Evolutionary conservation across 2,797 vertebrate genomes (phyloP), one percentile per base, ranked within the genome.

Genomic region (Phaenicophaeus curvirostris): DNA sequence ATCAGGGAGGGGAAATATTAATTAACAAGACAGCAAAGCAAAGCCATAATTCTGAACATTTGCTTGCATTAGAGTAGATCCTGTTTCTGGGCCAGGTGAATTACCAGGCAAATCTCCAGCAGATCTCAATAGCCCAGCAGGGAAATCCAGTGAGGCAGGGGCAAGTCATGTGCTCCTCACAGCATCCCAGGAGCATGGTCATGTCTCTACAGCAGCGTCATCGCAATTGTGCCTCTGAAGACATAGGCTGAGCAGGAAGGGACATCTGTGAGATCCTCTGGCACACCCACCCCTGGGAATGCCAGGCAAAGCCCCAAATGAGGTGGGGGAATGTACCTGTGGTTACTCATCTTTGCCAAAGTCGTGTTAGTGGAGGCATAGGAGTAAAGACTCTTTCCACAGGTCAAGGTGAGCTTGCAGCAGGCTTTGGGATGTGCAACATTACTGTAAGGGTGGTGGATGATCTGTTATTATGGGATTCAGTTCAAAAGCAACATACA

Each of bases 401-500:
- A 58, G 58, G 31, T 58, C n/a, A 46, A 14, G 7, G 20, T 24
- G 42, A 77, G 66, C 44, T 72, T 37, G 39, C 63, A 30, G 63
- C 4, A 1, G 53, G 37, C 44, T 90, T 58, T 58, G 65, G 44
- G 58, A 35, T 0, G 0, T 0, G 0, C 30, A 13, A 21, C 3
- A 1, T n/a, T 41, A 12, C 25, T 10, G 6, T 1, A 3, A 68
- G 39, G 59, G 37, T 72, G 42, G 48, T 1, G 3, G 30, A 25
- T 4, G 55, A 27, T 42, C n/a, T 1, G 0, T 67, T 19, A 24
- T 5, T 39, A 53, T n/a, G 68, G n/a, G 63, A 35, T 48, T 37
- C 15, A 25, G 41, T 15, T 63, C 58, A 55, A 61, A 81, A 78
- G 28, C 44, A 67, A 21, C 13, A 1, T 1, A 23, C 1, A 0